Conservation (phyloP, 2,113 vertebrate species). For the Montifringilla adamsi region DNA sequence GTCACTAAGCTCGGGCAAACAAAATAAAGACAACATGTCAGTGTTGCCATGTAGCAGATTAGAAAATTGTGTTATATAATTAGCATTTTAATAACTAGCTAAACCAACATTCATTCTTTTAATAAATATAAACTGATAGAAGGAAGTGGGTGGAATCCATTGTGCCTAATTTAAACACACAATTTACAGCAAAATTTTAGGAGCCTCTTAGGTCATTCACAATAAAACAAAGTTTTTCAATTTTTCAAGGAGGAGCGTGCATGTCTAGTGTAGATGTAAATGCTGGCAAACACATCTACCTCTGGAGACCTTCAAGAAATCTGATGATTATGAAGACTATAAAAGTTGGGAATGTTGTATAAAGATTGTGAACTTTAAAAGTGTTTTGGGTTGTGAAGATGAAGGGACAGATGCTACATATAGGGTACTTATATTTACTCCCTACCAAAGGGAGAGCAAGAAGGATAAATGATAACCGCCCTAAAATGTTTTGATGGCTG, state of each 20-base stretch:
- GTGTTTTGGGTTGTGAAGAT: background rate
- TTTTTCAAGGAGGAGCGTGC: background rate
- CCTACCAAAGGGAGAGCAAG: background rate
- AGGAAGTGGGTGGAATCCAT: background rate
- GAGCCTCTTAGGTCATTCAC: background rate
- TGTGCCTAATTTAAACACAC: background rate
- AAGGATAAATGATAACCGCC: background rate
- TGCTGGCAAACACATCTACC: background rate
- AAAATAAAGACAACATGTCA: background rate
- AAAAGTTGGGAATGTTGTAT: background rate
- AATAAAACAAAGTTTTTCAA: background rate
- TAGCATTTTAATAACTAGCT: background rate
- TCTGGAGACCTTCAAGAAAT: background rate
- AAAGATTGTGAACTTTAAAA: background rate
- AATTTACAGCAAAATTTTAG: background rate
- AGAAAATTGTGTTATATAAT: background rate
- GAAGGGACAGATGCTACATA: background rate
- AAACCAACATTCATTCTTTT: background rate
- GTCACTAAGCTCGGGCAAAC: background rate
- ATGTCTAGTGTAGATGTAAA: background rate
- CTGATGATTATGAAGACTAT: background rate
- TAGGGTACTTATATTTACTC: background rate
- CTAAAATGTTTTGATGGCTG: background rate
- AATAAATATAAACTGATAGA: background rate
- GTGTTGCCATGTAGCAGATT: background rate